phyloP scores from a whole-genome alignment of 2,797 vertebrate species.

The Sardinella longiceps region DNA sequence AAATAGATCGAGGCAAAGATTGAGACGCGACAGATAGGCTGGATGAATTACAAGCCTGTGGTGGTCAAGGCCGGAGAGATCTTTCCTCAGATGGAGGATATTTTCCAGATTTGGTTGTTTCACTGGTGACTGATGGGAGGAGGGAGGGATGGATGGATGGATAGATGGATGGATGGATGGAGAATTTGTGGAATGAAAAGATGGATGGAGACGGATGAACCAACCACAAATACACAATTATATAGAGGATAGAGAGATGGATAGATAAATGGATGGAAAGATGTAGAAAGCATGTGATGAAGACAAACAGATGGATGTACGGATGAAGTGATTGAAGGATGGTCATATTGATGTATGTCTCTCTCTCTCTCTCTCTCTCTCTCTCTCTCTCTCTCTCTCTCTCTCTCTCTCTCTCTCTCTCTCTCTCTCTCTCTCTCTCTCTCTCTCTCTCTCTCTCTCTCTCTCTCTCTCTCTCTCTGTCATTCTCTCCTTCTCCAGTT shows the following conservation, averaged over 20 bases:
- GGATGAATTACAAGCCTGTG: neutral
- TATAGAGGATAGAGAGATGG: neutral
- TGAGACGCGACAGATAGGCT: neutral
- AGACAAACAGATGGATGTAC: neutral
- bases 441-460: neutral
- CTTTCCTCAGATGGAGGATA: neutral
- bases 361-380: neutral
- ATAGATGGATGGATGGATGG: neutral
- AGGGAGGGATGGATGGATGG: neutral
- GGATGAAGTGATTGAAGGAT: neutral
- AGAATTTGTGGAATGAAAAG: neutral
- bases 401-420: slow-evolving; percentile 29
- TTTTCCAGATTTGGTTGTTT: neutral
- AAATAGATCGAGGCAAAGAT: neutral
- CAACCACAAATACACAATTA: neutral
- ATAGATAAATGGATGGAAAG: neutral
- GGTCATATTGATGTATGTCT: neutral
- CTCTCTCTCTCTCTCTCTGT: neutral
- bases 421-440: neutral
- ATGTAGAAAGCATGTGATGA: neutral
- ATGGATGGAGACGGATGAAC: neutral
- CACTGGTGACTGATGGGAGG: neutral
- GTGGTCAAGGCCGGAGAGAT: neutral
- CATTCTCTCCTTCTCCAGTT: slow-evolving; percentile 73
- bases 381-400: neutral